Percentiles rank a stretch among this genome's conserved stretches.
Conservation (phyloP, 2,888 invertebrate species). For the Polyommatus icarus region DNA sequence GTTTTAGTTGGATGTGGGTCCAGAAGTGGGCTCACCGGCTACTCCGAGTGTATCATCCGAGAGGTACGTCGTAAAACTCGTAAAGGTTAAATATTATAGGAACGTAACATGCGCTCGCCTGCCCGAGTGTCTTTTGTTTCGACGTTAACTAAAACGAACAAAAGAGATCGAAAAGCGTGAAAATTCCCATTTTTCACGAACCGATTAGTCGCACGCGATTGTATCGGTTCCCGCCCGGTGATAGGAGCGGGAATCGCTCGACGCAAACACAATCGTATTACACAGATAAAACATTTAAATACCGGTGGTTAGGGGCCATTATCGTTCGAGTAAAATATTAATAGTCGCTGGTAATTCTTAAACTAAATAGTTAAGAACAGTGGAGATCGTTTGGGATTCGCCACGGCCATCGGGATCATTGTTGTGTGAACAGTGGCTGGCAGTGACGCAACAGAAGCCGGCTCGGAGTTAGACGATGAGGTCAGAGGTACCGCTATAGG, state of each 20-base stretch:
- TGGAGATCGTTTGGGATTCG: conserved; percentile 61
- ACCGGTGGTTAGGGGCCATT: conserved; percentile 28
- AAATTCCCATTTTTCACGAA: conserved; percentile 29
- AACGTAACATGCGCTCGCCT: conserved; percentile 10
- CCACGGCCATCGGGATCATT: conserved; percentile 48
- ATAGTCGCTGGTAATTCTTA: conserved; percentile 28
- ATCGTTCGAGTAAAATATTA: conserved; percentile 28
- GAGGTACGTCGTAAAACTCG: background rate
- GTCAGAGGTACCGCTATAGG: background rate
- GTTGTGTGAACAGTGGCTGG: background rate
- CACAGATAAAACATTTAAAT: conserved; percentile 22
- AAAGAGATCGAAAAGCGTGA: conserved; percentile 26
- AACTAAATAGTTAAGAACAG: conserved; percentile 56
- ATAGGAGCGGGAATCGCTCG: conserved; percentile 1
- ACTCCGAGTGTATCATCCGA: background rate
- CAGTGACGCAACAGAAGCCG: background rate
- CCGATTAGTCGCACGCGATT: background rate
- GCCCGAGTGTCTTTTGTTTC: conserved; percentile 29
- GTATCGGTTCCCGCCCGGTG: background rate
- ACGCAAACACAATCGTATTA: background rate
- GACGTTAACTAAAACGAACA: conserved; percentile 21
- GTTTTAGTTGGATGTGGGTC: background rate
- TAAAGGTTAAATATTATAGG: conserved; percentile 14
- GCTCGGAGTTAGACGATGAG: background rate
- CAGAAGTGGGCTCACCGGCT: background rate